phyloP scores from a whole-genome alignment of 2,888 invertebrate species.

The Lasioglossum figueresi region DNA sequence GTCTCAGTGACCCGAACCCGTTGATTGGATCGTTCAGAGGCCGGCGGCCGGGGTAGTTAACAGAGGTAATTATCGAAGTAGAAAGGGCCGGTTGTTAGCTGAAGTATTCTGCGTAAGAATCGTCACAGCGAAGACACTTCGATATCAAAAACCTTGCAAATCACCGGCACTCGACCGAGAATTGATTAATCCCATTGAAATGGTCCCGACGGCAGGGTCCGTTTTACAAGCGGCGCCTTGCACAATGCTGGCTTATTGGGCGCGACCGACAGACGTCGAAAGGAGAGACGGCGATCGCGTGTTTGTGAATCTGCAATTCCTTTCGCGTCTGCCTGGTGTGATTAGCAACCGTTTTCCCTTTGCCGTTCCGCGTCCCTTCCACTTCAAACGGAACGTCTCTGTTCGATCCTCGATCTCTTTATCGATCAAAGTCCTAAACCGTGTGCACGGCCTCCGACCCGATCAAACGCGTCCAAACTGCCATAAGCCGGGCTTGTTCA shows the following conservation, averaged over 20 bases:
- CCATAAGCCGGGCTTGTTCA: not conserved
- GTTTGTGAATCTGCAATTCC: slow-evolving; percentile 58
- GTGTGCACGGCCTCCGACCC: not conserved
- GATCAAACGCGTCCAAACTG: not conserved
- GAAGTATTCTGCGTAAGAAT: slow-evolving; percentile 56
- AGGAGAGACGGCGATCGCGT: slow-evolving; percentile 5
- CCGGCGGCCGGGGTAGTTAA: slow-evolving; percentile 46
- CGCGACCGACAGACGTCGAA: slow-evolving; percentile 10
- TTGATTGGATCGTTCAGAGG: slow-evolving; percentile 49
- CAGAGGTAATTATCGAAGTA: slow-evolving; percentile 50
- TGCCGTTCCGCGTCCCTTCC: not conserved
- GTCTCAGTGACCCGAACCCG: slow-evolving; percentile 24
- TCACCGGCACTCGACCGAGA: slow-evolving; percentile 47
- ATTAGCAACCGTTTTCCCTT: slow-evolving; percentile 46
- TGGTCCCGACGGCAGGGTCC: slow-evolving; percentile 21
- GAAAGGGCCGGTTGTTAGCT: slow-evolving; percentile 45
- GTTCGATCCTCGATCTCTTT: slow-evolving; percentile 20
- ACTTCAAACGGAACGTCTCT: slow-evolving; percentile 20
- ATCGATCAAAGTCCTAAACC: not conserved
- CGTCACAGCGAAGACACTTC: slow-evolving; percentile 55
- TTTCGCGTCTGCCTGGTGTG: slow-evolving; percentile 40
- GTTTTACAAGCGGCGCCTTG: slow-evolving; percentile 32
- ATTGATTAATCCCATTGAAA: slow-evolving; percentile 56
- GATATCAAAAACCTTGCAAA: slow-evolving; percentile 52
- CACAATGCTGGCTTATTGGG: slow-evolving; percentile 35